Evolutionary conservation across 2,113 vertebrate genomes (phyloP).

Genomic region (Perca schrenkii): DNA sequence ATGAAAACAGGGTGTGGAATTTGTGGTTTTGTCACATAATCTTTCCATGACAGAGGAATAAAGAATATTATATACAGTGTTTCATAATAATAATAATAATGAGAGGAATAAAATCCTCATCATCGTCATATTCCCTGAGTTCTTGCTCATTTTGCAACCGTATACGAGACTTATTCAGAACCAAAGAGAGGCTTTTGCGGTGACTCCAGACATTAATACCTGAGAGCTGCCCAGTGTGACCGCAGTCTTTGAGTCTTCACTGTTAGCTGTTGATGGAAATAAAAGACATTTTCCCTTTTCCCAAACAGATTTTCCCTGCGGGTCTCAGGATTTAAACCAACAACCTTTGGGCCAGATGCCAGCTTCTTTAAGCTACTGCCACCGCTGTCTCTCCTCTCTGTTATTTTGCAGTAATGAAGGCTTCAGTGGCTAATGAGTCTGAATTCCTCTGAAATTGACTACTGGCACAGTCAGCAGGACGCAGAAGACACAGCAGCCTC

Average conservation of each 20-base stretch:
- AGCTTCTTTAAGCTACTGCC: conserved; percentile 19
- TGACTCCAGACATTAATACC: conserved; percentile 46
- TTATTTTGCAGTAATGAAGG: conserved; percentile 45
- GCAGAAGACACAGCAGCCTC: conserved; percentile 24
- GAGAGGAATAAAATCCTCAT: conserved; percentile 19
- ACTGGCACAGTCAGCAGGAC: conserved; percentile 46
- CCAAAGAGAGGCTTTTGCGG: conserved; percentile 12
- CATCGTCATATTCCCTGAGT: conserved; percentile 9
- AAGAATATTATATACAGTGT: conserved; percentile 6
- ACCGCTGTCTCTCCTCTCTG: conserved; percentile 25
- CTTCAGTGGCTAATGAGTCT: conserved; percentile 52
- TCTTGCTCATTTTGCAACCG: conserved; percentile 5
- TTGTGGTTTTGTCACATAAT: conserved; percentile 33
- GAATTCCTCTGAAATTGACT: conserved; percentile 58
- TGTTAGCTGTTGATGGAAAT: neutral
- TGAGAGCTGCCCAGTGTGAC: conserved; percentile 46
- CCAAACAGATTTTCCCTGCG: neutral
- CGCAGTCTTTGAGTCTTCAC: conserved; percentile 34
- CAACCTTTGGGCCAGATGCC: conserved; percentile 17
- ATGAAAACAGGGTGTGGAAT: conserved; percentile 13
- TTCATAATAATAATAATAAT: neutral
- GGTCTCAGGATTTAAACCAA: conserved; percentile 14
- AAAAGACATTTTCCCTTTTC: neutral
- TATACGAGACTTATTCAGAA: neutral
- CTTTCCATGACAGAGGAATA: conserved; percentile 11